A percentile compares a stretch with the other conserved stretches of the same genome.
These are phyloP conservation scores for Platyscapa corneri DNA, from an alignment of 1,140 invertebrate species.

Conservation along the genomic window DNA sequence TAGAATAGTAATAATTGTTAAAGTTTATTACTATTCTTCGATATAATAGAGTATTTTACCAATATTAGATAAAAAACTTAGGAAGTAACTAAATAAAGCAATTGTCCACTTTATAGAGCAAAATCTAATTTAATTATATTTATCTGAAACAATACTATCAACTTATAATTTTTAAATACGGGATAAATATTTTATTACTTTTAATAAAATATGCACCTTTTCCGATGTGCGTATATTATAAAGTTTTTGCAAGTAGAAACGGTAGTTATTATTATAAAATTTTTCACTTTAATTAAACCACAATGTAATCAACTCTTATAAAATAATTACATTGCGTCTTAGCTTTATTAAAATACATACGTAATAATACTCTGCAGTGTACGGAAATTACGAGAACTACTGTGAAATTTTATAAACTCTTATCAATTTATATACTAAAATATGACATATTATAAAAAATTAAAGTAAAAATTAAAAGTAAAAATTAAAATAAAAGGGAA, in stretches of 20 bases:
- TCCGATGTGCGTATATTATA: not conserved
- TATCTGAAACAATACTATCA: not conserved
- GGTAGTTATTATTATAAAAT: not conserved
- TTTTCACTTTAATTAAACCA: slow-evolving; percentile 37
- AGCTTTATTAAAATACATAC: slow-evolving; percentile 34
- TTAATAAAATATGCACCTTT: slow-evolving; percentile 9
- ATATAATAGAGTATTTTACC: too few species aligned
- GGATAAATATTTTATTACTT: slow-evolving; percentile 23
- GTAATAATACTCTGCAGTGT: not conserved
- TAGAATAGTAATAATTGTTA: too few species aligned
- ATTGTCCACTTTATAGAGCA: too few species aligned
- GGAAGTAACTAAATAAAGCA: too few species aligned
- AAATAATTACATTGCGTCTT: slow-evolving; percentile 33
- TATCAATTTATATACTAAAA: slow-evolving; percentile 38
- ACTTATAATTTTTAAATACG: too few species aligned
- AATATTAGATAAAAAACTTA: too few species aligned
- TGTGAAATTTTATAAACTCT: not conserved
- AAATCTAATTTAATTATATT: too few species aligned
- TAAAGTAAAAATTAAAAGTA: not conserved
- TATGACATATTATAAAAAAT: not conserved
- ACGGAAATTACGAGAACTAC: not conserved
- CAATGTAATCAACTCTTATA: slow-evolving; percentile 34
- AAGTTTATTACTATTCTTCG: too few species aligned
- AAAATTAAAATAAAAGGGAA: not conserved
- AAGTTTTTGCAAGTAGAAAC: not conserved